Evolutionary conservation across 2,113 vertebrate species (phyloP), one percentile per base, ranked within the genome.

Genomic region (Microcebus tavaratra): DNA sequence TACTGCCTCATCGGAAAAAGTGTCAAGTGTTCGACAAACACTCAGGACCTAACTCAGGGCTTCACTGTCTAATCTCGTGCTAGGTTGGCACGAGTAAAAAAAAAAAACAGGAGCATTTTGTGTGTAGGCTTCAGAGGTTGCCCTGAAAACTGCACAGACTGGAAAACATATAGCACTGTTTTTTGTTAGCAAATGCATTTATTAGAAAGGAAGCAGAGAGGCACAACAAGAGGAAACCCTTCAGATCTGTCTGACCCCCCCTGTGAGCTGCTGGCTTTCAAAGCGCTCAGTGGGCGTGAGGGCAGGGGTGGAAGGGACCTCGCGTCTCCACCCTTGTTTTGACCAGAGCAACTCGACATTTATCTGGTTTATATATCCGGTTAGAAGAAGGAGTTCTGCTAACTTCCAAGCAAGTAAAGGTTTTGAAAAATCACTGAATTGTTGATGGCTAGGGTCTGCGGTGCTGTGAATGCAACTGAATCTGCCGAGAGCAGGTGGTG

Each of bases 181-280:
- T 31, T 67, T 5, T 73, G 72, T 53, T 84, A 63, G 67, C 17
- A 63, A n/a, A 36, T 53, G 5, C 12, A 42, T n/a, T 48, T 59
- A 63, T 55, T 20, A 57, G 78, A 87, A 87, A 95, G 93, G 91
- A 86, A 89, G 31, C 15, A 7, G 59, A 93, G 39, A 25, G 20
- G 2, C 29, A 7, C 7, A 42, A 4, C 2, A 55, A 55, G 45
- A 78, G 61, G 76, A 25, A 27, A 57, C 25, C 25, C 72, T 55
- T 91, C 3, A 14, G 25, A 45, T 72, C 31, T 18, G 25, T 87
- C 57, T 25, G 6, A 48, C 36, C 55, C 67, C 42, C 59, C 65
- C 15, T 20, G 3, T 2, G 4, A 1, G 57, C 72, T 39, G 34
- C 75, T 63, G 48, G 55, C 76, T 97, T 96, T 39, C 6, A 17